These are phyloP conservation scores for Tolmerus cingulatus DNA, from an alignment of 2,888 invertebrate species.

Conservation along the genomic window DNA sequence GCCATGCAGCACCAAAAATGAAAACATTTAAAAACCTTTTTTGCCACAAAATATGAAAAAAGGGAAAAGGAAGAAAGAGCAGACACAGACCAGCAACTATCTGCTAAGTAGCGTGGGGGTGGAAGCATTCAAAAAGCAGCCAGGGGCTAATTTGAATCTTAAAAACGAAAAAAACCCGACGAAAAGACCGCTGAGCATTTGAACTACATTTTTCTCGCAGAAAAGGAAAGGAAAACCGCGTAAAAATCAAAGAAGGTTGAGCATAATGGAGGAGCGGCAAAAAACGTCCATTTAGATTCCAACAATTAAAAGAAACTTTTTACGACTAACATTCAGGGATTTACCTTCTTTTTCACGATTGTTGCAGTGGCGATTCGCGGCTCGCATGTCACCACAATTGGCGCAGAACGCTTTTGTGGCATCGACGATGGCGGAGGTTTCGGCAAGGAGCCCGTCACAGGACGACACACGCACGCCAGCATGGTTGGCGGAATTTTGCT, in stretches of 20 bases:
- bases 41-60: background rate
- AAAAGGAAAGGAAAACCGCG: background rate
- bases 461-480: conserved; percentile 64
- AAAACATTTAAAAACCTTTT: background rate
- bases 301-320: background rate
- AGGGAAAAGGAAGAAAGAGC: background rate
- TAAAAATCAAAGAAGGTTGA: background rate
- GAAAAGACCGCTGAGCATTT: background rate
- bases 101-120: background rate
- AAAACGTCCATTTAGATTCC: background rate
- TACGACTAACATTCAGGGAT: background rate
- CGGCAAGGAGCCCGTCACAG: conserved; percentile 63
- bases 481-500: conserved; percentile 51
- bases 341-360: conserved; percentile 47
- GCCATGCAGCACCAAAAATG: background rate
- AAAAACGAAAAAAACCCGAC: background rate
- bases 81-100: background rate
- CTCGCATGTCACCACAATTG: conserved; percentile 61
- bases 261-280: background rate
- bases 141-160: background rate
- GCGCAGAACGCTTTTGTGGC: conserved; percentile 54
- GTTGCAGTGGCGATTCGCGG: conserved; percentile 56
- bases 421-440: conserved; percentile 60
- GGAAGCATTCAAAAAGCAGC: background rate
- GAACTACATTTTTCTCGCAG: background rate